Conservation (phyloP, 2,113 vertebrate species). For the Psittacula cyanocephala region DNA sequence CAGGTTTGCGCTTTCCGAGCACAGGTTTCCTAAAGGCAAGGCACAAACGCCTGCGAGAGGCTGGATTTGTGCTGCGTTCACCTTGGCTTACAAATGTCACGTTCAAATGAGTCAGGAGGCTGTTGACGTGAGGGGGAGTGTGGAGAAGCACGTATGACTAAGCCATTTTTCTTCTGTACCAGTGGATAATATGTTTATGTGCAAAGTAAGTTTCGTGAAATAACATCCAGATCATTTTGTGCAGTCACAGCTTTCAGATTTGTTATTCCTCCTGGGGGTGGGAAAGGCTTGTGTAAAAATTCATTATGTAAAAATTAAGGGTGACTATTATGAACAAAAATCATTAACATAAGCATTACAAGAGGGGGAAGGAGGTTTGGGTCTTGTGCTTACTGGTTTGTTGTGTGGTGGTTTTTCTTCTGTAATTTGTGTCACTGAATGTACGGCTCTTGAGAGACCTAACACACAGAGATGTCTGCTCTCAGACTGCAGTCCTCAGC, state of each 20-base stretch:
- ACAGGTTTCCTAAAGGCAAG: rapidly evolving
- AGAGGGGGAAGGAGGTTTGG: background rate
- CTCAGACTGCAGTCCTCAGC: background rate
- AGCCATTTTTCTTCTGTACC: background rate
- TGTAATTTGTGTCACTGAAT: background rate
- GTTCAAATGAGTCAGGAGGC: background rate
- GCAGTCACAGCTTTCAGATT: background rate
- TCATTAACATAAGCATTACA: background rate
- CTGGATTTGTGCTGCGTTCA: background rate
- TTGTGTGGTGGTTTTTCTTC: background rate
- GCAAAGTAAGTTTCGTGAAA: background rate
- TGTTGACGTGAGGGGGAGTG: background rate
- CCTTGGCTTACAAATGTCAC: background rate
- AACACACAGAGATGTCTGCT: background rate
- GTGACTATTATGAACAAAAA: background rate
- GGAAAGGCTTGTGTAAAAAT: background rate
- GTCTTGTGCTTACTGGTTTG: background rate
- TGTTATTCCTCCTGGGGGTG: background rate
- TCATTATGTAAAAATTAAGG: background rate
- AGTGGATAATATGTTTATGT: background rate
- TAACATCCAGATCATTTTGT: background rate
- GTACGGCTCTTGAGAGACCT: background rate
- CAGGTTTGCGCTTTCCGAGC: too few relatives aligned
- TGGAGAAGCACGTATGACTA: background rate
- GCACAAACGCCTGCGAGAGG: rapidly evolving